Base-by-base conservation (phyloP, 2,113 vertebrate genomes). In the Laticauda laticaudata region DNA sequence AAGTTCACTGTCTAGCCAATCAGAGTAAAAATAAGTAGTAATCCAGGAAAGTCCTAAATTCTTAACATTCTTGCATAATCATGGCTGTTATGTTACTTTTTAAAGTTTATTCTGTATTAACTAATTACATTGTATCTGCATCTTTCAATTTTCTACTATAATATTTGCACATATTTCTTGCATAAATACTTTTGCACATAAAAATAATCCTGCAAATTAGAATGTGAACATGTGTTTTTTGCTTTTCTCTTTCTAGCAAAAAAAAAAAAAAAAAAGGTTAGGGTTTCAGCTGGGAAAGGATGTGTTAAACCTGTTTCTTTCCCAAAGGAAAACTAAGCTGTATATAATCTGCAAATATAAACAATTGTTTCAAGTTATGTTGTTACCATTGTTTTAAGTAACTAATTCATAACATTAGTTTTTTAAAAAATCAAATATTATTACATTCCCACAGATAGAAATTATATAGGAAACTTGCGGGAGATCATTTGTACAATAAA, bases 1-100 rank as follows among this genome's bases (percentile, higher is more conserved):
- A 95, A 89, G 93, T 96, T 91, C 94, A 85, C 86, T 92, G 94
- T 94, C 91, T 92, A 87, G 94, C 94, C 94, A 94, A 81, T 57
- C 87, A 39, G 61, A 87, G 56, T 59, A 92, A 86, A 7, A 8
- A 5, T 94, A n/a, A 34, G 75, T 88, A 39, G 92, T 48, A 90
- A 86, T 34, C 53, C 10, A 69, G 45, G 5, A 88, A 54, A 69
- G n/a, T 64, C n/a, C 21, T 48, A 51, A 54, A 86, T 23, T 23
- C 34, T 88, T 34, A 51, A 59, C 29, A 64, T 18, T 15, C 56
- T 34, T 4, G 53, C 3, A 4, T 8, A 69, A n/a, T 15, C 11
- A 54, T n/a, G 3, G 64, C 21, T 64, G 53, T 56, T 57, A 9
- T 43, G 55, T 3, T 85, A 21, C 29, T 81, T 91, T 91, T 55